phyloP scores from a whole-genome alignment of 2,888 invertebrate genomes.

The Liodrosophila aerea region DNA sequence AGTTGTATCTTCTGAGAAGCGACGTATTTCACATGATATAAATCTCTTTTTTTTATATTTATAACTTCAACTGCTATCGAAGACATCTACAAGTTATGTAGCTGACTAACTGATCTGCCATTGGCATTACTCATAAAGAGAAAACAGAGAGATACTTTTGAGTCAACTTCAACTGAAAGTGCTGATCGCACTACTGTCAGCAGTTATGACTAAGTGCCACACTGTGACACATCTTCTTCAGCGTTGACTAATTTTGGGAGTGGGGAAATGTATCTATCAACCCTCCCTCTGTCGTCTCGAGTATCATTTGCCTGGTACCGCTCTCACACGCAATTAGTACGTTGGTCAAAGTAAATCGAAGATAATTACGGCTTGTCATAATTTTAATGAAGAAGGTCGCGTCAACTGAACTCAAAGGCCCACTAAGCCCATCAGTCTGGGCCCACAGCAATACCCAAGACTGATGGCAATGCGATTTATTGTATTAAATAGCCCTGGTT shows the following conservation, averaged over 20 bases:
- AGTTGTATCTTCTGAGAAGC: too few species aligned
- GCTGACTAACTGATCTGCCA: slow-evolving; percentile 31
- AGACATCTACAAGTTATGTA: slow-evolving; percentile 5
- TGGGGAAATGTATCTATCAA: too few species aligned
- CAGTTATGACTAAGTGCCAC: slow-evolving; percentile 51
- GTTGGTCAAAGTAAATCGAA: slow-evolving; percentile 76
- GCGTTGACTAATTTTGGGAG: slow-evolving; percentile 55
- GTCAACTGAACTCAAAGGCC: slow-evolving; percentile 46
- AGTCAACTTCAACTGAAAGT: slow-evolving; percentile 34
- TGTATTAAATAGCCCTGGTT: slow-evolving; percentile 62
- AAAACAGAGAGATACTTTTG: slow-evolving; percentile 17
- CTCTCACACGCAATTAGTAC: slow-evolving; percentile 74
- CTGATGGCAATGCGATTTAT: slow-evolving; percentile 42
- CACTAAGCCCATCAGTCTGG: background rate
- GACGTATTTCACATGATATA: background rate
- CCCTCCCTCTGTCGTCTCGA: too few species aligned
- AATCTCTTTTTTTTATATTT: slow-evolving; percentile 1
- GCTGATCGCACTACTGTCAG: slow-evolving; percentile 6
- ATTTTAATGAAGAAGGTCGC: slow-evolving; percentile 77
- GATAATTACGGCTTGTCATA: slow-evolving; percentile 78
- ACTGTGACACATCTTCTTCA: slow-evolving; percentile 34
- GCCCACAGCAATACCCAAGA: background rate
- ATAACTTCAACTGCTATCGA: slow-evolving; percentile 4
- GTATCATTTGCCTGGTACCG: slow-evolving; percentile 41
- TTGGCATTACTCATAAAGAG: slow-evolving; percentile 39